Evolutionary conservation across 2,113 vertebrate species (phyloP), one percentile per base, ranked within the genome.

Genomic region (Patagioenas fasciata): DNA sequence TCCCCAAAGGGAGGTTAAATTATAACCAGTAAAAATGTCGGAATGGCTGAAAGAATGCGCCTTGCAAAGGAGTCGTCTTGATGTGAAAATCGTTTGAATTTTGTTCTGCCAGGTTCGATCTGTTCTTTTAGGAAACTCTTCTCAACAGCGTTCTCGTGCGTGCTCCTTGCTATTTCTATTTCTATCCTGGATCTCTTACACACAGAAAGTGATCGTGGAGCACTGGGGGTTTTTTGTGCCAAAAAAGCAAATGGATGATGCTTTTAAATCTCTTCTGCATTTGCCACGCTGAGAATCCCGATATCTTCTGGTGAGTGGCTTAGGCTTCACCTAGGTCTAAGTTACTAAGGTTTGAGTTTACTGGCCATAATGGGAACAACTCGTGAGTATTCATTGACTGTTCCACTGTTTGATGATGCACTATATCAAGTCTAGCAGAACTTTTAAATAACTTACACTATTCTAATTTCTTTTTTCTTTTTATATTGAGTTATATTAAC

Each of bases 1-100:
- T 12, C 4, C 18, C 15, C 10, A 10, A 57, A 50, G 13, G 40
- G 69, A 62, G 40, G 16, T 34, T 3, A 36, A 80, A 40, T 32
- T 60, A 2, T 20, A 51, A 58, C 5, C 47, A 40, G n/a, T 50
- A 47, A 36, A 53, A 44, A 14, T n/a, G 9, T 0, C 62, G 56
- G 61, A 54, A 25, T 11, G 47, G 6, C 40, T 87, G 51, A 36
- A 74, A 74, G 78, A 29, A 7, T 36, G 3, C 1, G 0, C 21
- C 77, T 61, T 17, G 14, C 1, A 0, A 53, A 78, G 72, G 88
- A 83, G 44, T 29, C 0, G 0, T 16, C 28, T 56, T 6, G 8
- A 25, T 48, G 11, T 25, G 62, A 62, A 34, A 14, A 7, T 15
- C 18, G n/a, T 40, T 42, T 70, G 67, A 50, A 17, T 54, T 83